Percentiles rank a stretch among this genome's conserved stretches.
phyloP scores from a whole-genome alignment of 2,888 invertebrate species.

The Druceiella hillmani region DNA sequence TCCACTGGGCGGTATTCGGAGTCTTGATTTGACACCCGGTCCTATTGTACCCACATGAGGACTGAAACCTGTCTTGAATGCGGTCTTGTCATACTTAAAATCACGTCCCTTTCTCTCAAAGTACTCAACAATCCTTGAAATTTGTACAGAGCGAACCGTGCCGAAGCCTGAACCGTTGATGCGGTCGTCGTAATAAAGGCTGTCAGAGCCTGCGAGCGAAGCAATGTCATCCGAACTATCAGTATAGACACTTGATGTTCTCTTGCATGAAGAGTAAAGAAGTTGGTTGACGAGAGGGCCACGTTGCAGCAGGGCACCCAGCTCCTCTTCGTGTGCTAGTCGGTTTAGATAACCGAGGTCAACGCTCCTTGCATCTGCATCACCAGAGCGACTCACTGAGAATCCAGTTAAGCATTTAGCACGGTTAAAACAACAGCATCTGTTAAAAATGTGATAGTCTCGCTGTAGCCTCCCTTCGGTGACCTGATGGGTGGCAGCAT shows the following conservation, averaged over 20 bases:
- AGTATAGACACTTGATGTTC: constrained; percentile 78
- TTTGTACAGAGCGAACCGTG: constrained; percentile 58
- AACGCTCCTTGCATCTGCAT: constrained; percentile 33
- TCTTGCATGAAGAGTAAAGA: constrained; percentile 53
- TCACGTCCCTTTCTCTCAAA: constrained; percentile 73
- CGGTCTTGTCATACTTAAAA: constrained; percentile 41
- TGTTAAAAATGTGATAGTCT: constrained; percentile 20
- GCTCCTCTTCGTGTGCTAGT: constrained; percentile 41
- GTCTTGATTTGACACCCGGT: constrained; percentile 9
- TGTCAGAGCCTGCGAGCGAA: constrained; percentile 72
- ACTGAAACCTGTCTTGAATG: constrained; percentile 28
- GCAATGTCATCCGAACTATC: constrained; percentile 84
- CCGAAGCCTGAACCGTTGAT: constrained; percentile 48
- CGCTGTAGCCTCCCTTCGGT: constrained; percentile 34
- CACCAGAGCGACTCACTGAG: constrained; percentile 39
- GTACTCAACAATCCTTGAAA: constrained; percentile 82
- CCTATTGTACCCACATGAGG: constrained; percentile 16
- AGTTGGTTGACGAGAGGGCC: constrained; percentile 45
- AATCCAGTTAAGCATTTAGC: no score
- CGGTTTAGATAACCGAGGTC: constrained; percentile 46
- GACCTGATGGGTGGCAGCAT: constrained; percentile 10
- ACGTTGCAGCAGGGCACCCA: constrained; percentile 39
- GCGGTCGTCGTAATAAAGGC: constrained; percentile 63
- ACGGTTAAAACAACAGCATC: neutral
- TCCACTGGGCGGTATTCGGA: constrained; percentile 26